Evolutionary conservation across 2,113 vertebrate genomes (phyloP).

Genomic region (Chloropsis cyanopogon): DNA sequence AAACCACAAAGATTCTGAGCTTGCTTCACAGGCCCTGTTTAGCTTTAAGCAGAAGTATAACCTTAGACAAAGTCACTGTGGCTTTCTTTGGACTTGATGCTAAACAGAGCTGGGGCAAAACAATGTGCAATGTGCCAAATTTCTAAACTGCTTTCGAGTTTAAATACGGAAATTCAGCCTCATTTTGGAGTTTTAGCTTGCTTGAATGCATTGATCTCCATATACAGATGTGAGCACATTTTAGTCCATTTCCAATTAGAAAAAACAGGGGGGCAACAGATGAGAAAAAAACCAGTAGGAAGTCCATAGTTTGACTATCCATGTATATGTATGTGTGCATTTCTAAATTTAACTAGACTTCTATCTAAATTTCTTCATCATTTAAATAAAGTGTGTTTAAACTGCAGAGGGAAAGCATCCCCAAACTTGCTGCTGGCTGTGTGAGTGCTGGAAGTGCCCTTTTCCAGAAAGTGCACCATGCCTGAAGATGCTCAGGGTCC

Average conservation of each 20-base stretch:
- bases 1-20: neutral
- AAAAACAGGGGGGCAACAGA: neutral
- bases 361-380: neutral
- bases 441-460: neutral
- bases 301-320: neutral
- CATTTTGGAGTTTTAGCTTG: neutral
- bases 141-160: neutral
- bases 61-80: neutral
- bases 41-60: neutral
- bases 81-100: neutral
- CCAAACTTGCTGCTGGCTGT: neutral
- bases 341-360: neutral
- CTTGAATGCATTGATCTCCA: neutral
- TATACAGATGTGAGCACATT: neutral
- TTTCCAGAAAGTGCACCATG: neutral
- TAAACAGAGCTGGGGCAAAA: neutral
- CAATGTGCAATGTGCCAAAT: neutral
- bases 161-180: neutral
- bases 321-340: neutral
- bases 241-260: neutral
- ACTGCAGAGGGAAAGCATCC: neutral
- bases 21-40: neutral
- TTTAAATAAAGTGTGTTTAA: neutral
- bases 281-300: neutral
- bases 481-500: neutral